Base-by-base conservation (phyloP, 2,888 invertebrate genomes). In the Drosophila engyochracea region DNA sequence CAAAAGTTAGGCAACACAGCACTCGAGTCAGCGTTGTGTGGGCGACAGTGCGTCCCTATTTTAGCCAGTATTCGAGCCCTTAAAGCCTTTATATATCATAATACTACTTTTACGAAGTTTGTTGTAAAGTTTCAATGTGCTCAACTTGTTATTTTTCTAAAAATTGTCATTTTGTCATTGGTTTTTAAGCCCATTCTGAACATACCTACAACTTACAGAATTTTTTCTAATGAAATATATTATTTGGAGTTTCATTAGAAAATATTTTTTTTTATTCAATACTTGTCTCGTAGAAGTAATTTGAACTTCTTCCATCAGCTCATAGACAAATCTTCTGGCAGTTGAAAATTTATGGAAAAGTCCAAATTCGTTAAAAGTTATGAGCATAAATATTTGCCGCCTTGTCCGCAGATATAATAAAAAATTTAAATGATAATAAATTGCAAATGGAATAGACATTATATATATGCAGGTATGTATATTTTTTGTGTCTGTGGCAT, bases 371-470 rank as follows among this genome's bases (percentile, higher is more conserved):
- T 68, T 52, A 60, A 67, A 75, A 72, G 66, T 73, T 30, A 76
- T 73, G 66, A 35, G 47, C 62, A 30, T 14, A 53, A 71, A 70
- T 49, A 41, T 35, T 35, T 37, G 39, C 28, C 53, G 39, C 39
- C 25, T 57, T 78, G 60, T 64, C 16, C 55, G 51, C 52, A 63
- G 22, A 64, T 69, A 76, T 58, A 54, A 73, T 70, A 85, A 75
- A 85, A 79, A 74, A 72, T 70, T 83, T 72, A 80, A 83, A 77
- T 80, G 75, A 70, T 82, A 77, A 85, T 83, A 88, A 88, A 88
- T 85, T 85, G 75, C 70, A 66, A 77, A 76, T 68, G 59, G 69
- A 74, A 74, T 58, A 58, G 74, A 73, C 74, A 70, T 72, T 55
- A 35, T 57, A 64, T 55, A 47, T 60, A 4, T 44, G 25, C 47